Evolutionary conservation across 2,888 invertebrate species (phyloP).

Genomic region (Molorchus minor): DNA sequence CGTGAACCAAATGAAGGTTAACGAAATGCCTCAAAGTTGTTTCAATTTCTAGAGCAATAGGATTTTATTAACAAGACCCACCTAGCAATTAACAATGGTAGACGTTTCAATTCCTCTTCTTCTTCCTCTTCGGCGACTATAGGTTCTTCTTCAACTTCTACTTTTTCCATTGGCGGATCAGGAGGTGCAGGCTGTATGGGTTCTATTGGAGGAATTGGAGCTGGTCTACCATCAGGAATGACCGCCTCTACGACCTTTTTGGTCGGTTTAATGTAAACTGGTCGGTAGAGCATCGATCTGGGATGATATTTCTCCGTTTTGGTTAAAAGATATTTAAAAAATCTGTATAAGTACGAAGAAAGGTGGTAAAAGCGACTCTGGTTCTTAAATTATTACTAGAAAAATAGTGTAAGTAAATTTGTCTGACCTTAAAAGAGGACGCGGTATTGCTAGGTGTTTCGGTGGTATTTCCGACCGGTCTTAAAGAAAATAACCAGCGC

Average conservation of each 20-base stretch:
- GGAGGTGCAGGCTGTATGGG: slow-evolving; percentile 31
- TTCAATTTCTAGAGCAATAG: no score
- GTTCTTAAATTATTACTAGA: not conserved
- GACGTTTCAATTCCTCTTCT: slow-evolving; percentile 41
- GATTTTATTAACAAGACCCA: no score
- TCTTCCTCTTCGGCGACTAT: slow-evolving; percentile 17
- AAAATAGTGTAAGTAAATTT: not conserved
- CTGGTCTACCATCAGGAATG: slow-evolving; percentile 49
- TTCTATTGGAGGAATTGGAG: slow-evolving; percentile 43
- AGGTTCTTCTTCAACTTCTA: slow-evolving; percentile 6
- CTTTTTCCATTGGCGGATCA: slow-evolving; percentile 29
- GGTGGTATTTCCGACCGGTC: not conserved
- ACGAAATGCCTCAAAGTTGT: no score
- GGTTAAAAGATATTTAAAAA: not conserved
- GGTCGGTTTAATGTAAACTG: slow-evolving; percentile 50
- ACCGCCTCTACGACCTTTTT: slow-evolving; percentile 50
- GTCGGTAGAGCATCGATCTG: slow-evolving; percentile 51
- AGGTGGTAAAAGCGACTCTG: not conserved
- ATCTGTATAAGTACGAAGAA: slow-evolving; percentile 1
- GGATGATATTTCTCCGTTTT: slow-evolving; percentile 30
- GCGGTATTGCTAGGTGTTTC: not conserved
- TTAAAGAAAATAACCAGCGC: slow-evolving; percentile 22
- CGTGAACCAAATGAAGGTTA: no score
- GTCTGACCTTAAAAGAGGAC: slow-evolving; percentile 23
- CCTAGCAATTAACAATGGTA: slow-evolving; percentile 54